These are phyloP conservation scores for Pelusios castaneus DNA, from an alignment of 2,113 vertebrate genomes.

Conservation along the genomic window DNA sequence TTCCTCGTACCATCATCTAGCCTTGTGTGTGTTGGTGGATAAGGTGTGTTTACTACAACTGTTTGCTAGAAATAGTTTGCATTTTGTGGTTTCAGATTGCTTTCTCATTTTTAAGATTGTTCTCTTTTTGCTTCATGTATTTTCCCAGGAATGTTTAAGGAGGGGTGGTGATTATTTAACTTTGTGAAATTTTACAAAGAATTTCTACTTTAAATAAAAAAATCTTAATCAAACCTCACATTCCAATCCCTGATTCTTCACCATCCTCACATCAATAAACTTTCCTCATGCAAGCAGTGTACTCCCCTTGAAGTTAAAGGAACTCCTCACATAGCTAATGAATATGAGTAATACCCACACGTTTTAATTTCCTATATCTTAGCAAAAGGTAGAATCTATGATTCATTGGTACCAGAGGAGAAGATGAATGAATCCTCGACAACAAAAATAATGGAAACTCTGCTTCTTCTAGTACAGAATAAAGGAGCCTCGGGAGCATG, in stretches of 20 bases:
- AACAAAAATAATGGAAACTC: background rate
- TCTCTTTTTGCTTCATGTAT: background rate
- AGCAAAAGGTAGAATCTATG: background rate
- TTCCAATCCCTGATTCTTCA: background rate
- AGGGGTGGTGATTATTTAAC: background rate
- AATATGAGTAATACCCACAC: slow-evolving; percentile 8
- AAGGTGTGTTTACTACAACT: background rate
- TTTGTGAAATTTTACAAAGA: background rate
- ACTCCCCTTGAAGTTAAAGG: background rate
- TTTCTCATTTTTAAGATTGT: background rate
- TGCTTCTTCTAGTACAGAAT: background rate
- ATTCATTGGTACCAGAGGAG: background rate
- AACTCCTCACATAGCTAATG: background rate
- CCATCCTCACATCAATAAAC: background rate
- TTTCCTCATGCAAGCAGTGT: slow-evolving; percentile 12
- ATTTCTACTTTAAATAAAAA: background rate
- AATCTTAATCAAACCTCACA: background rate
- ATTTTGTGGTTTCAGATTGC: background rate
- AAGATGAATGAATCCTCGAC: background rate
- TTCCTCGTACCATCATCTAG: background rate
- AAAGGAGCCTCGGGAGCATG: background rate
- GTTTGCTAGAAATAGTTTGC: background rate
- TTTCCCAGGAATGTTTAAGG: background rate
- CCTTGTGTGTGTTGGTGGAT: background rate
- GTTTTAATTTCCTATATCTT: background rate